phyloP scores from a whole-genome alignment of 2,888 invertebrate species.

The Campaea margaritaria region DNA sequence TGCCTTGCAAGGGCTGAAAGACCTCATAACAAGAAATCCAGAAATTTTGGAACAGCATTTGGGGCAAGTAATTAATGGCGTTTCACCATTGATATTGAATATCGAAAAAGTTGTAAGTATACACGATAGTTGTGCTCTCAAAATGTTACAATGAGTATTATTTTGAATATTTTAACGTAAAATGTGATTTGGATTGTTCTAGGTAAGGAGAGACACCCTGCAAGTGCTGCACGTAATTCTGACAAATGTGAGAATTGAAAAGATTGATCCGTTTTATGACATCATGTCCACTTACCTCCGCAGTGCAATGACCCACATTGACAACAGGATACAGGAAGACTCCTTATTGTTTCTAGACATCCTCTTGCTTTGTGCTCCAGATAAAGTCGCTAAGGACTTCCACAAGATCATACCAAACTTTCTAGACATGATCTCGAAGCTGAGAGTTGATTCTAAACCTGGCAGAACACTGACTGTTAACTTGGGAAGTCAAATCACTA shows the following conservation, averaged over 20 bases:
- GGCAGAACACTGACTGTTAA: conserved; percentile 89
- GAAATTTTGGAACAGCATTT: conserved; percentile 84
- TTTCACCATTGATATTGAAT: conserved; percentile 89
- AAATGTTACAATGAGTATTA: not conserved
- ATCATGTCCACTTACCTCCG: conserved; percentile 91
- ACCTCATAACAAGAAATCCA: conserved; percentile 72
- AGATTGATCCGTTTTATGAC: conserved; percentile 90
- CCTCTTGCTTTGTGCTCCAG: conserved; percentile 88
- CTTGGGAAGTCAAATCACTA: conserved; percentile 89
- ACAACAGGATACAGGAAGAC: conserved; percentile 92
- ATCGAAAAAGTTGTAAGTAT: conserved; percentile 86
- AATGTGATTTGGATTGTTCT: conserved; percentile 45
- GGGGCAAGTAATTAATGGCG: conserved; percentile 87
- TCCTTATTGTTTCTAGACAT: conserved; percentile 92
- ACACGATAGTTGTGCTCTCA: not conserved
- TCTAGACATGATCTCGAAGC: conserved; percentile 93
- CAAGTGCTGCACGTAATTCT: conserved; percentile 84
- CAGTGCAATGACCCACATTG: conserved; percentile 96
- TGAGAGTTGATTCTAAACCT: conserved; percentile 87
- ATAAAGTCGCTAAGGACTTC: conserved; percentile 87
- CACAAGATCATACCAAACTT: conserved; percentile 91
- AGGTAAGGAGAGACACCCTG: conserved; percentile 84
- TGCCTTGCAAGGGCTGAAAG: conserved; percentile 86
- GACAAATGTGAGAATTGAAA: conserved; percentile 68
- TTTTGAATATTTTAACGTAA: not conserved